A percentile compares a stretch with the other conserved stretches of the same genome.
phyloP scores from a whole-genome alignment of 2,797 vertebrate genomes.

The Hoplostethus mediterraneus region DNA sequence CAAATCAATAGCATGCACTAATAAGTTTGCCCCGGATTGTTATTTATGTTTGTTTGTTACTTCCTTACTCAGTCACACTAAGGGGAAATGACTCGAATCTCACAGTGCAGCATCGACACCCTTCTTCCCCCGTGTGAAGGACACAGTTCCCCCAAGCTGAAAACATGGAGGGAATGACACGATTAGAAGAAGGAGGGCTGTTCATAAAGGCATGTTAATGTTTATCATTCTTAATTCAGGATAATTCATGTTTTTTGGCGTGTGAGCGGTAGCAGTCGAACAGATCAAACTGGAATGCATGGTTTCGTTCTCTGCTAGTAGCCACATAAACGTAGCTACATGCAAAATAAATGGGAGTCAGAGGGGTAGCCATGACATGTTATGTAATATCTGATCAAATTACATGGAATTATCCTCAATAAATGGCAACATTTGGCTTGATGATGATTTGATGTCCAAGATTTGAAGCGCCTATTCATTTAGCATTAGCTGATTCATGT shows the following conservation, averaged over 20 bases:
- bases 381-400: no score
- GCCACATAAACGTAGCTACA: no score
- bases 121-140: constrained; percentile 45
- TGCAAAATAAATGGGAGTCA: no score
- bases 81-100: constrained; percentile 48
- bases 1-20: constrained; percentile 71
- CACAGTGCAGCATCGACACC: constrained; percentile 36
- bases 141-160: constrained; percentile 30
- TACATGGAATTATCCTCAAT: no score
- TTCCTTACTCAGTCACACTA: constrained; percentile 56
- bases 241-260: no score
- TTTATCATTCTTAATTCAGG: neutral
- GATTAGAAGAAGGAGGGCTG: neutral
- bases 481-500: neutral
- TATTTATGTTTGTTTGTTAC: constrained; percentile 67
- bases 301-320: no score
- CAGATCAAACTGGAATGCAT: no score
- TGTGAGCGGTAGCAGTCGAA: no score
- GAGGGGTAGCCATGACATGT: no score
- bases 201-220: constrained; percentile 7
- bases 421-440: no score
- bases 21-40: constrained; percentile 68
- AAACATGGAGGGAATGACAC: constrained; percentile 12
- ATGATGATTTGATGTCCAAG: neutral
- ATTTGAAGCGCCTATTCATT: neutral